Percentiles rank a stretch among this genome's conserved stretches.
phyloP scores from a whole-genome alignment of 2,113 vertebrate species.

The Neodontobutis hainanensis region DNA sequence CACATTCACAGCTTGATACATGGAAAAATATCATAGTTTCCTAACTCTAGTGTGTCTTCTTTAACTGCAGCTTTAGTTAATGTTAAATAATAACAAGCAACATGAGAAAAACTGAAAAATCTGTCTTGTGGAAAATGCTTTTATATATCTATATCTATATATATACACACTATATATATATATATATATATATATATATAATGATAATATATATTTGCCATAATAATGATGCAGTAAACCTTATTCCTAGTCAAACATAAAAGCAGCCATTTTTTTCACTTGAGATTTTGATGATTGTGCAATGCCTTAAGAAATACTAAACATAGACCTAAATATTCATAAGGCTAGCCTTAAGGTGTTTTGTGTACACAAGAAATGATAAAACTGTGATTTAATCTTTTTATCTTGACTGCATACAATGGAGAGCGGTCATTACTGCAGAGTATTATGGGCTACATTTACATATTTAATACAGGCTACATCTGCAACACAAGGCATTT shows the following conservation, averaged over 20 bases:
- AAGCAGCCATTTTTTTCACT: neutral
- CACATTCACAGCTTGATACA: neutral
- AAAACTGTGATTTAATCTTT: constrained; percentile 19
- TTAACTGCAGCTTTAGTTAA: too few species aligned
- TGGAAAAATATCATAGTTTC: too few species aligned
- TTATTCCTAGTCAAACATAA: too few species aligned
- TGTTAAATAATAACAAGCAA: neutral
- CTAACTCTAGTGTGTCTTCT: too few species aligned
- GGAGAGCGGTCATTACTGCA: constrained; percentile 16
- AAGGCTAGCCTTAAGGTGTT: constrained; percentile 15
- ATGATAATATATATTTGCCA: neutral
- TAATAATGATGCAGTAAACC: neutral
- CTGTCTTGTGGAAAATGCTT: too few species aligned
- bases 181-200: too few species aligned
- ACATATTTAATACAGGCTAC: neutral
- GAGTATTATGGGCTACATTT: constrained; percentile 20
- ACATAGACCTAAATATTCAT: constrained; percentile 27
- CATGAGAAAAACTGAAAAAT: neutral
- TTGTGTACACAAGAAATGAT: constrained; percentile 18
- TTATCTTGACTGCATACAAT: constrained; percentile 14
- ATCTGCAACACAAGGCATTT: constrained; percentile 12
- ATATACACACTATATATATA: too few species aligned
- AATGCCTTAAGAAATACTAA: neutral
- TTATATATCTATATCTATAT: too few species aligned
- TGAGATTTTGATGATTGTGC: neutral